Base-by-base conservation (phyloP, 2,797 vertebrate genomes). In the Megaceryle alcyon region DNA sequence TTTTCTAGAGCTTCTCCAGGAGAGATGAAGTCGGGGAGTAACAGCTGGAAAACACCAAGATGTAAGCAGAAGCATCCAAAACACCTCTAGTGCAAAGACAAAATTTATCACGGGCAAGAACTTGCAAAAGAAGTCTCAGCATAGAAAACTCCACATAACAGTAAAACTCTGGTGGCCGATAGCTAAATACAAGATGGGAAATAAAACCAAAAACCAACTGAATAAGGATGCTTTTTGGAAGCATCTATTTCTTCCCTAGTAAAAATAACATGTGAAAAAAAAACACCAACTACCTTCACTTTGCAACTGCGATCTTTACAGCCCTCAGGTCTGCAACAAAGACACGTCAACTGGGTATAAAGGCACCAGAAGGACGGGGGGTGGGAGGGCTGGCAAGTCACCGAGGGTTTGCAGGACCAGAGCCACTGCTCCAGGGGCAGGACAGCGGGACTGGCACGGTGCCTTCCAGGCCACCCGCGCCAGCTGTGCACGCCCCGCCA, bases 331-430 rank as follows among this genome's bases (percentile, higher is more conserved):
- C 39, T 31, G 21, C 1, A 1, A 56, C 43, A 31, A 78, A 83
- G 64, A 44, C 4, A 64, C 51, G 11, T 6, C n/a, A 64, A 29
- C 14, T 48, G 35, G 25, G 33, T 43, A 44, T 25, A 25, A 60
- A 33, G 57, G 53, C 57, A 60, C 16, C 26, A 68, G 35, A 26
- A 51, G 33, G 35, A 20, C 61, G 17, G 31, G 46, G 59, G 31
- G 41, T 37, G 19, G 59, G 5, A 60, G 29, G 49, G 15, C 63
- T 49, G 86, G 71, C 33, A 80, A 65, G 63, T 21, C 59, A 15
- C 20, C 1, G 3, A 23, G 31, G 4, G 2, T 8, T 23, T 2
- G 12, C 44, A 39, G 81, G 37, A 3, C 57, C 1, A 3, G 14
- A 51, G 57, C n/a, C 35, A 3, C 14, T 0, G 7, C 56, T 61